These are phyloP conservation scores for Lacerta viridis DNA, from an alignment of 2,797 vertebrate species.

Conservation along the genomic window DNA sequence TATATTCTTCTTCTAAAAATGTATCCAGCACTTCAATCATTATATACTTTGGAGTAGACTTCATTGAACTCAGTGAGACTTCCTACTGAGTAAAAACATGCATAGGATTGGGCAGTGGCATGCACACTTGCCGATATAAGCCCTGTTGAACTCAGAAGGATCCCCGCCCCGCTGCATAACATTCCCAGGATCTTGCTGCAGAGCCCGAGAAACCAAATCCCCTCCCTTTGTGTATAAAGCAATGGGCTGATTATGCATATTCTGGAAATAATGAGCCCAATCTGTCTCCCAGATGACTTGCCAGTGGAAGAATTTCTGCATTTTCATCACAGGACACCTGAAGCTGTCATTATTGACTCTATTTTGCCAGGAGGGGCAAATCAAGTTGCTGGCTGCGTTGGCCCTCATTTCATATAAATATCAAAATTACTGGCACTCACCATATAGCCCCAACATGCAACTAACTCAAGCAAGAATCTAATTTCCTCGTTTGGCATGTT, in stretches of 20 bases:
- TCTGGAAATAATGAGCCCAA: background rate
- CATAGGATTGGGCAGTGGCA: background rate
- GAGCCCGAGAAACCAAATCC: background rate
- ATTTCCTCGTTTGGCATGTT: background rate
- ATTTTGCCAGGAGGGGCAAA: background rate
- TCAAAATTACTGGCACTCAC: background rate
- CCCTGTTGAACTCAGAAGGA: background rate
- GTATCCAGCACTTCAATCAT: background rate
- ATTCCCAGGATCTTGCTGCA: background rate
- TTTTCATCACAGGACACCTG: constrained; percentile 50
- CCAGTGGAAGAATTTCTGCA: background rate
- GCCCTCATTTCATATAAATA: constrained; percentile 36
- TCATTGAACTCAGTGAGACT: background rate
- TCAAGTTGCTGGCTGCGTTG: background rate
- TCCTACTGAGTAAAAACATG: background rate
- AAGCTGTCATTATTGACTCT: constrained; percentile 19
- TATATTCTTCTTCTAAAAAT: background rate
- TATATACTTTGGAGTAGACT: background rate
- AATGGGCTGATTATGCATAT: background rate
- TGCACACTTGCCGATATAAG: background rate
- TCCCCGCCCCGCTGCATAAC: background rate
- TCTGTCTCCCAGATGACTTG: constrained; percentile 8
- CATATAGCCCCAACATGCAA: background rate
- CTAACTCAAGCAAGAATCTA: background rate
- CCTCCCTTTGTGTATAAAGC: background rate